A percentile compares a stretch with the other conserved stretches of the same genome.
Evolutionary conservation across 2,888 invertebrate species (phyloP).

Genomic region (Drosophila nr. fundita): DNA sequence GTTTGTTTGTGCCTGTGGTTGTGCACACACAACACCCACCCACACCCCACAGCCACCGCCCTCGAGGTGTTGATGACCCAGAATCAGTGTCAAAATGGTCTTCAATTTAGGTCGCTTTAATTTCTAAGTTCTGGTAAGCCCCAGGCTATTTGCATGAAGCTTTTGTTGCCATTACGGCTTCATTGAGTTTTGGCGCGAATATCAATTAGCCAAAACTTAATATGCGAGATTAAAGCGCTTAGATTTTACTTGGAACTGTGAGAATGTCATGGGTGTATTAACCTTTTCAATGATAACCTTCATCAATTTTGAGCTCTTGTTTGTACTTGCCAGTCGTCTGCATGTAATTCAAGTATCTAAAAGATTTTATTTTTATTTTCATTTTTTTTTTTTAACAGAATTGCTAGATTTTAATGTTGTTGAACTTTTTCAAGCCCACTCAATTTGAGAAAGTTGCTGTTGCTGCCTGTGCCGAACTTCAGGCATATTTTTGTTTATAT

Average conservation of each 20-base stretch:
- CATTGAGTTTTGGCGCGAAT: background rate
- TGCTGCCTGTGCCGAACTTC: slow-evolving; percentile 6
- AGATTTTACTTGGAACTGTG: background rate
- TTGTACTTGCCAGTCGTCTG: background rate
- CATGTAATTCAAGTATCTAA: background rate
- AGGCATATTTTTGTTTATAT: slow-evolving; percentile 23
- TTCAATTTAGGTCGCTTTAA: slow-evolving; percentile 14
- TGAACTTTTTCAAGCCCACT: slow-evolving; percentile 1
- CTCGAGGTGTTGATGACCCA: slow-evolving; percentile 29
- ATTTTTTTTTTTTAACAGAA: background rate
- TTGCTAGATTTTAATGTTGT: slow-evolving; percentile 1
- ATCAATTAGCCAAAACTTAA: slow-evolving; percentile 3
- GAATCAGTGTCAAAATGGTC: slow-evolving; percentile 22
- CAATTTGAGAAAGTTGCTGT: slow-evolving; percentile 25
- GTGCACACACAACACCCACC: background rate
- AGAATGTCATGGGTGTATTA: background rate
- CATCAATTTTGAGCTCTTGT: background rate
- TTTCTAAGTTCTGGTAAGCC: slow-evolving; percentile 19
- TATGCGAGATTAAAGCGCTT: background rate
- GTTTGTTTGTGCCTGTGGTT: slow-evolving; percentile 18
- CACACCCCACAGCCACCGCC: background rate
- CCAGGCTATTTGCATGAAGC: slow-evolving; percentile 13
- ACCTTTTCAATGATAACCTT: background rate
- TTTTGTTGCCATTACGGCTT: slow-evolving; percentile 5
- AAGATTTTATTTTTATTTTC: background rate